These are phyloP conservation scores for Pogonocichla stellata DNA, from an alignment of 2,113 vertebrate species.

Conservation along the genomic window DNA sequence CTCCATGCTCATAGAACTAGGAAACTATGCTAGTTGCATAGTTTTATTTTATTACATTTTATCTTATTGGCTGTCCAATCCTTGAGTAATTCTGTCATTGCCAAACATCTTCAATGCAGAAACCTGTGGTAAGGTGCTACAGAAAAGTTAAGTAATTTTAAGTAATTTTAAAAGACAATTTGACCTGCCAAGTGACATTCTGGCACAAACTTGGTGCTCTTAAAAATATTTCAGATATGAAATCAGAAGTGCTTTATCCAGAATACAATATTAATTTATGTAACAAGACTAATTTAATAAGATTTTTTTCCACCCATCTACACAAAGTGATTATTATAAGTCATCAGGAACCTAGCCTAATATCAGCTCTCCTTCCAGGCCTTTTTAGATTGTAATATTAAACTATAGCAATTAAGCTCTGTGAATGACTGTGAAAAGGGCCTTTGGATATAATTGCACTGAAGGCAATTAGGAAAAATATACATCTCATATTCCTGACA, in stretches of 20 bases:
- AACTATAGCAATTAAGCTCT: constrained; percentile 26
- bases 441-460: constrained; percentile 8
- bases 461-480: background rate
- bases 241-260: constrained; percentile 17
- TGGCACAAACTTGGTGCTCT: background rate
- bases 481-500: background rate
- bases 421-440: background rate
- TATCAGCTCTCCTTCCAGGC: background rate
- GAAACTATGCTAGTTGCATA: background rate
- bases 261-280: constrained; percentile 19
- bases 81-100: background rate
- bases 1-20: background rate
- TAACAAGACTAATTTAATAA: constrained; percentile 21
- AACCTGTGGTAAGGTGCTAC: background rate
- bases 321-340: constrained; percentile 10
- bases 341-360: background rate
- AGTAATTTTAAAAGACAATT: background rate
- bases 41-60: background rate
- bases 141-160: background rate
- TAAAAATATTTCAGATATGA: background rate
- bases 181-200: background rate
- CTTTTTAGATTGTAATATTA: constrained; percentile 8
- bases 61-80: background rate
- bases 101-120: background rate
- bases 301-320: background rate